Conservation (phyloP, 2,797 vertebrate species). For the Crax fasciolata region DNA sequence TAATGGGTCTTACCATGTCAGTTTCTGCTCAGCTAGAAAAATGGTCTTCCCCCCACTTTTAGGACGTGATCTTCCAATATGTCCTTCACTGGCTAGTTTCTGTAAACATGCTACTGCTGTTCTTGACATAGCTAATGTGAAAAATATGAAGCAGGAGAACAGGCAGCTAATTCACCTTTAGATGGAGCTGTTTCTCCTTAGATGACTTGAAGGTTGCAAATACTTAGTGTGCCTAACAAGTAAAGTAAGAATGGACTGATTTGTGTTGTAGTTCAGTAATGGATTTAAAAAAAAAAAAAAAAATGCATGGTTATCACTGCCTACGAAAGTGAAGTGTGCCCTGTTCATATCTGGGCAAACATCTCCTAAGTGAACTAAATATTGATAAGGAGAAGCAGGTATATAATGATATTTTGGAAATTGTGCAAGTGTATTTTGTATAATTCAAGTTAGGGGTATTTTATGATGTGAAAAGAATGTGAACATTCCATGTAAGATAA, state of each 20-base stretch:
- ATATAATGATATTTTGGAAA: not conserved
- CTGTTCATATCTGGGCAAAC: not conserved
- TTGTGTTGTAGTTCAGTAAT: not conserved
- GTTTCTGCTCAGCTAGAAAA: not conserved
- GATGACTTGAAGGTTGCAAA: not conserved
- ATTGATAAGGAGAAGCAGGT: not conserved
- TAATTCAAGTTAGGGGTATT: not conserved
- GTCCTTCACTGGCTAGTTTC: not conserved
- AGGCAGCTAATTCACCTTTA: conserved; percentile 67
- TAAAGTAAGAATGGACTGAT: not conserved
- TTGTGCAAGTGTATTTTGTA: not conserved
- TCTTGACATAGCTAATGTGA: not conserved
- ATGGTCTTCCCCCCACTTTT: not conserved
- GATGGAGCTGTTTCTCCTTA: conserved; percentile 82
- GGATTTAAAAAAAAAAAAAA: not conserved
- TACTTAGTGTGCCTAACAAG: not conserved
- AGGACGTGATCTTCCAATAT: not conserved
- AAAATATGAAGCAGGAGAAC: not conserved
- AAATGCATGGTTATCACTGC: not conserved
- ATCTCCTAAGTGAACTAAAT: not conserved
- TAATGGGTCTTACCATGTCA: not conserved
- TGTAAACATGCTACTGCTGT: not conserved
- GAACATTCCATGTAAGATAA: not conserved
- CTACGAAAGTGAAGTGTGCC: not conserved
- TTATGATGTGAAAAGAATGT: not conserved